Percentiles rank a stretch among this genome's conserved stretches.
Evolutionary conservation across 2,113 vertebrate genomes (phyloP).

Genomic region (Camarhynchus parvulus): DNA sequence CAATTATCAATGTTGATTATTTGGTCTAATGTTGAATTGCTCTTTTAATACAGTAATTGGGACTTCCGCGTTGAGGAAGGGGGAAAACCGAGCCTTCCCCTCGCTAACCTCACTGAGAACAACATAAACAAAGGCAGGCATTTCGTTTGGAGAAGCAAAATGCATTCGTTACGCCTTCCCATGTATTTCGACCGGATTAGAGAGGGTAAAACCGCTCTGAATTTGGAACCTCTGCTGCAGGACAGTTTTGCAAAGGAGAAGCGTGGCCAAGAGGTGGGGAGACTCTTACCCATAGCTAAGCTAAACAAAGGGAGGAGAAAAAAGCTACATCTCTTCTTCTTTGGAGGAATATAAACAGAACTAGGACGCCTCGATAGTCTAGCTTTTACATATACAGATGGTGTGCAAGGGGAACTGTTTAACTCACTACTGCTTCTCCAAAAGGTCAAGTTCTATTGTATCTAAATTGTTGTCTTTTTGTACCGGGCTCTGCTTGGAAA

Average conservation of each 20-base stretch:
- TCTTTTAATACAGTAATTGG: conserved; percentile 59
- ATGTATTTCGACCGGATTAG: conserved; percentile 59
- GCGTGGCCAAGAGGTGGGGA: conserved; percentile 30
- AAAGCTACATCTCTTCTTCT: conserved; percentile 43
- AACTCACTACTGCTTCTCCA: conserved; percentile 59
- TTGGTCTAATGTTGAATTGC: conserved; percentile 42
- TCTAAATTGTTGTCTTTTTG: conserved; percentile 1
- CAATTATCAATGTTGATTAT: conserved; percentile 56
- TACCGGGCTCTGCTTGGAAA: background rate
- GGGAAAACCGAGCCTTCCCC: conserved; percentile 49
- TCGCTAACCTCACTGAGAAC: conserved; percentile 43
- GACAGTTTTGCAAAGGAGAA: conserved; percentile 27
- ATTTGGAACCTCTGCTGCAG: conserved; percentile 32
- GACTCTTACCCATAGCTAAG: conserved; percentile 17
- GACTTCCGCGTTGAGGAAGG: conserved; percentile 56
- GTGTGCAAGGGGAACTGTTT: conserved; percentile 57
- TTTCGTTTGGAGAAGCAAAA: conserved; percentile 65
- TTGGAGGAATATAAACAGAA: conserved; percentile 72
- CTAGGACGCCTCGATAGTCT: conserved; percentile 61
- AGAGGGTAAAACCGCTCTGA: conserved; percentile 41
- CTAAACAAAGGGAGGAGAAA: conserved; percentile 13
- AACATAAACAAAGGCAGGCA: conserved; percentile 66
- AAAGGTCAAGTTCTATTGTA: conserved; percentile 67
- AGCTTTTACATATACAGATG: conserved; percentile 70
- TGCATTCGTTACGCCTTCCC: conserved; percentile 64